Percentiles rank a stretch among this genome's conserved stretches.
phyloP scores from a whole-genome alignment of 2,888 invertebrate species.

The Myopa testacea region DNA sequence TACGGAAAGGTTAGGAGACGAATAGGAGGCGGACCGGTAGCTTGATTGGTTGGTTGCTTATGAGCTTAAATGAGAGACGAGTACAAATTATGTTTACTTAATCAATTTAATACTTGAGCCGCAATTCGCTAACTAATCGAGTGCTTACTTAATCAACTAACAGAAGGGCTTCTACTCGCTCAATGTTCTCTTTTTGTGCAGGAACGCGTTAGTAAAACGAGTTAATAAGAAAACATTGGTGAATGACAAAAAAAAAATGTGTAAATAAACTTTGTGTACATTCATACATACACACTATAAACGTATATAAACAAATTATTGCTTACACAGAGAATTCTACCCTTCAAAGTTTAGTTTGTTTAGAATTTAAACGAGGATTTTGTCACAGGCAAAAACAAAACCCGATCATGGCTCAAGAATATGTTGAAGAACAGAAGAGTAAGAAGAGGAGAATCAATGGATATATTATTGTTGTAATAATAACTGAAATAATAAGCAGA shows the following conservation, averaged over 20 bases:
- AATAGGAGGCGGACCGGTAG: background rate
- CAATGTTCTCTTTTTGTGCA: background rate
- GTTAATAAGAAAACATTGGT: background rate
- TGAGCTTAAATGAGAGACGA: background rate
- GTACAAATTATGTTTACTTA: background rate
- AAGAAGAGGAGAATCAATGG: no score
- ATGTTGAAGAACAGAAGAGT: no score
- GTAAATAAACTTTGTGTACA: background rate
- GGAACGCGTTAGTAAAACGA: background rate
- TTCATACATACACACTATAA: background rate
- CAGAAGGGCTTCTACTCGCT: background rate
- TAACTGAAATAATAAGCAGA: no score
- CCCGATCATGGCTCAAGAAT: no score
- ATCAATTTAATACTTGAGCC: background rate
- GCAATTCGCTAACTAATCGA: background rate
- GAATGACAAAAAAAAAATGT: background rate
- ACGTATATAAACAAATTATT: constrained; percentile 4
- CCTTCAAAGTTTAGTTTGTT: background rate
- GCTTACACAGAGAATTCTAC: background rate
- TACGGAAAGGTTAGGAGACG: background rate
- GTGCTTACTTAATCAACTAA: background rate
- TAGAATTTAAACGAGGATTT: background rate
- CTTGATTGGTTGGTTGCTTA: background rate
- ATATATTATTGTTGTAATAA: no score
- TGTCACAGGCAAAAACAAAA: no score